Conservation (phyloP, 64 coral and sea anemone genomes). For the Exaiptasia diaphana region DNA sequence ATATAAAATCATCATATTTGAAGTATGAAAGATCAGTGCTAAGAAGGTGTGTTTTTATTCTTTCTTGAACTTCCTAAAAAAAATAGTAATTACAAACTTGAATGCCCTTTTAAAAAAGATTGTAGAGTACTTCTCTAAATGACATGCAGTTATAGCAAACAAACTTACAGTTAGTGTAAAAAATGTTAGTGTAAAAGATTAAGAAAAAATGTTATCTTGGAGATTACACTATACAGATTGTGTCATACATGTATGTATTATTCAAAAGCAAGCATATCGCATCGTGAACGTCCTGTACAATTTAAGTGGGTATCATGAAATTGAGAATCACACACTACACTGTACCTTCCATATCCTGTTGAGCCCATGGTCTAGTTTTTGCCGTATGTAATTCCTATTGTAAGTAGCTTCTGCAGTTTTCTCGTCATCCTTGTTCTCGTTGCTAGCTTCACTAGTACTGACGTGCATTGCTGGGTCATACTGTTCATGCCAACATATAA, state of each 20-base stretch:
- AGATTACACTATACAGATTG: too few species aligned
- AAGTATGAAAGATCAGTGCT: conserved; percentile 83
- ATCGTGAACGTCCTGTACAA: too few species aligned
- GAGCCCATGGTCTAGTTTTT: conserved; percentile 93
- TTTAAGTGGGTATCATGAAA: too few species aligned
- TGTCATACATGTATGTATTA: too few species aligned
- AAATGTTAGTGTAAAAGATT: too few species aligned
- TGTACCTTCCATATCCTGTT: conserved; percentile 98
- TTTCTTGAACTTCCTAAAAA: conserved; percentile 81
- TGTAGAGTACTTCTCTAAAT: background rate
- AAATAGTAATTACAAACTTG: background rate
- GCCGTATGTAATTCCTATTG: conserved; percentile 90
- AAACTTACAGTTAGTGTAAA: background rate
- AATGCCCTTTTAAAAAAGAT: background rate
- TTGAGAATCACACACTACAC: too few species aligned
- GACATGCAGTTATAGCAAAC: background rate
- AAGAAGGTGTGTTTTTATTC: conserved; percentile 81
- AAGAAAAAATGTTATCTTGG: too few species aligned
- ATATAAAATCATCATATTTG: conserved; percentile 97
- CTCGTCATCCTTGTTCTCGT: conserved; percentile 54
- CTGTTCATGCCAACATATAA: conserved; percentile 87
- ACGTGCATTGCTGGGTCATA: conserved; percentile 89
- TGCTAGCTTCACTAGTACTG: conserved; percentile 17
- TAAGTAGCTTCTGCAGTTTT: conserved; percentile 79
- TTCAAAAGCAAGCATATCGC: too few species aligned